Evolutionary conservation across 1,140 invertebrate species (phyloP), one percentile per base, ranked within the genome.

Genomic region (Drosophila arizonae): DNA sequence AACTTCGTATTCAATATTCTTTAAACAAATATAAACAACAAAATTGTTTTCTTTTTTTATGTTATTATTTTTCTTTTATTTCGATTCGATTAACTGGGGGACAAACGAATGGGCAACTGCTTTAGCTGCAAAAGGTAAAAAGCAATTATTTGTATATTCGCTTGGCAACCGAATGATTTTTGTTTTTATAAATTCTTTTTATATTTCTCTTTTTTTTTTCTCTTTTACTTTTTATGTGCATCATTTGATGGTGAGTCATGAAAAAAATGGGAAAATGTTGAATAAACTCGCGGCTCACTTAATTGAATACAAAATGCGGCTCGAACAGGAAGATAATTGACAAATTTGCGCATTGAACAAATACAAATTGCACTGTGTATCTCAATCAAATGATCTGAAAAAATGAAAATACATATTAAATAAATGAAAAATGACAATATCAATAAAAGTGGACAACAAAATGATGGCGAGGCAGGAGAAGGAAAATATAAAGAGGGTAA

Each of bases 221-320:
- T 39, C 5, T 50, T 73, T 65, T 26, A 33, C 50, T n/a, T 60
- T 65, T 26, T 30, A 50, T 50, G 45, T 43, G 48, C 17, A 48
- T 56, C 24, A 0, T 50, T 48, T 17, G 45, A 48, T 3, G 15
- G 10, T 17, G 11, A 36, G 21, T 5, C 33, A 33, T 10, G 33
- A 58, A 10, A 48, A 24, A 8, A 48, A 24, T 3, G n/a, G 33
- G 3, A 46, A 58, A 52, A 63, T 46, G 46, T 72, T 52, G 50
- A 64, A 79, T 43, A 61, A 68, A 41, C 58, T 52, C 55, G 51
- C 24, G 33, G 54, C 24, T 55, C 48, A 68, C 58, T 79, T 77
- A 77, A 77, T 77, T 73, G 65, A 69, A 77, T 65, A 74, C 45
- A 61, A 75, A 72, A 71, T 57, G 61, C 15, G 24, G 50, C 28